phyloP scores from a whole-genome alignment of 2,797 vertebrate species.

The Mormyrops attenuatus region DNA sequence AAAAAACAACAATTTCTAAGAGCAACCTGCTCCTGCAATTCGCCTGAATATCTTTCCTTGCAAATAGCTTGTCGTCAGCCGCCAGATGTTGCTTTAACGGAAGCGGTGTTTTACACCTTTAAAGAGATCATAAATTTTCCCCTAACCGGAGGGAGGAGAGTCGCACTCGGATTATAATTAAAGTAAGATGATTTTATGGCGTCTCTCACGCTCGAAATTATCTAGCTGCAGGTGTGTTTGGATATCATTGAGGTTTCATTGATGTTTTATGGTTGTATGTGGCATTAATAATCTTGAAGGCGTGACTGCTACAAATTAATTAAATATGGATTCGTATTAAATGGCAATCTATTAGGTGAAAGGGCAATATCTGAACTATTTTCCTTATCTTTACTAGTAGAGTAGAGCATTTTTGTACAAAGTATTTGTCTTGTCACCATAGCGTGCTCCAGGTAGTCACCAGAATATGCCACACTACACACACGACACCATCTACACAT shows the following conservation, averaged over 20 bases:
- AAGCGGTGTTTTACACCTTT: constrained; percentile 1
- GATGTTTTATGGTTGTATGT: not conserved
- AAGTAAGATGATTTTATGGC: not conserved
- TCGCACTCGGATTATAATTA: not conserved
- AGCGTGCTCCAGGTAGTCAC: not conserved
- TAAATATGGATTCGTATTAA: not conserved
- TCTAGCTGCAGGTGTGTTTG: not conserved
- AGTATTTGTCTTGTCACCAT: not conserved
- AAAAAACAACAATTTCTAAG: constrained; percentile 8
- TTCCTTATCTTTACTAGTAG: not conserved
- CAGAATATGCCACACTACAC: not conserved
- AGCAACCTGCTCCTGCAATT: constrained; percentile 6
- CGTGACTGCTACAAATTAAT: not conserved
- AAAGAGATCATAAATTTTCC: not conserved
- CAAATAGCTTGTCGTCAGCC: constrained; percentile 26
- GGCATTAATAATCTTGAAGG: not conserved
- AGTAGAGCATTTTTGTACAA: not conserved
- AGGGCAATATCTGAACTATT: not conserved
- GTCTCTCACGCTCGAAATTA: not conserved
- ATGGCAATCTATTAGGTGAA: not conserved
- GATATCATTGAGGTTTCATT: not conserved
- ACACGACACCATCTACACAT: not conserved
- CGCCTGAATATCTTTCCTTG: constrained; percentile 24
- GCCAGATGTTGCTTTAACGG: constrained; percentile 30
- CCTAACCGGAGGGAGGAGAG: not conserved